Percentiles rank a stretch among this genome's conserved stretches.
Conservation (phyloP, 2,888 invertebrate species). For the Agonopterix subpropinquella region DNA sequence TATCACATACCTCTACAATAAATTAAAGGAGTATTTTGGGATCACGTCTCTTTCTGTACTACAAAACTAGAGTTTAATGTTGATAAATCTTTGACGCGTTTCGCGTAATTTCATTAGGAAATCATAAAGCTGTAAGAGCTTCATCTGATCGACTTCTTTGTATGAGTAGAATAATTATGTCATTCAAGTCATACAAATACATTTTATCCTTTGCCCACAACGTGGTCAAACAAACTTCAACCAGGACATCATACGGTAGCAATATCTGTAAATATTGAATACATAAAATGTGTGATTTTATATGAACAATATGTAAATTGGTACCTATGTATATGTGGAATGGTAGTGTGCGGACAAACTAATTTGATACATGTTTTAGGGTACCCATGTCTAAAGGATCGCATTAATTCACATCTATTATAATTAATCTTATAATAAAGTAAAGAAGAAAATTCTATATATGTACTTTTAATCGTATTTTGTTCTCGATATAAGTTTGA, state of each 20-base stretch:
- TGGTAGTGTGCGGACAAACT: not conserved
- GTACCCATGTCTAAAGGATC: not conserved
- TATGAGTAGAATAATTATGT: not conserved
- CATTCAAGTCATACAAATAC: not conserved
- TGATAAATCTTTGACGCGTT: not conserved
- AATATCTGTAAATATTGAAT: not conserved
- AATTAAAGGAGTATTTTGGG: no score
- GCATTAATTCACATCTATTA: no score
- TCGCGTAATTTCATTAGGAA: slow-evolving; percentile 5
- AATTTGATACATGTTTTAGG: not conserved
- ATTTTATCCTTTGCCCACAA: slow-evolving; percentile 1
- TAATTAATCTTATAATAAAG: no score
- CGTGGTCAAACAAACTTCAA: slow-evolving; percentile 21
- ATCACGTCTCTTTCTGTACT: no score
- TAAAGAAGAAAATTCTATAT: no score
- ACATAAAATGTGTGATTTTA: not conserved
- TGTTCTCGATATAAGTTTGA: no score
- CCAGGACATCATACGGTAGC: slow-evolving; percentile 23
- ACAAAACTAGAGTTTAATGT: no score
- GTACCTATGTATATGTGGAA: not conserved
- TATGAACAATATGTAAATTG: not conserved
- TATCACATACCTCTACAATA: no score
- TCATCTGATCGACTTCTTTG: not conserved
- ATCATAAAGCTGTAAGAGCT: not conserved
- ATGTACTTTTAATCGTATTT: no score